Evolutionary conservation across 2,113 vertebrate species (phyloP), one percentile per base, ranked within the genome.

Genomic region (Pogonocichla stellata): DNA sequence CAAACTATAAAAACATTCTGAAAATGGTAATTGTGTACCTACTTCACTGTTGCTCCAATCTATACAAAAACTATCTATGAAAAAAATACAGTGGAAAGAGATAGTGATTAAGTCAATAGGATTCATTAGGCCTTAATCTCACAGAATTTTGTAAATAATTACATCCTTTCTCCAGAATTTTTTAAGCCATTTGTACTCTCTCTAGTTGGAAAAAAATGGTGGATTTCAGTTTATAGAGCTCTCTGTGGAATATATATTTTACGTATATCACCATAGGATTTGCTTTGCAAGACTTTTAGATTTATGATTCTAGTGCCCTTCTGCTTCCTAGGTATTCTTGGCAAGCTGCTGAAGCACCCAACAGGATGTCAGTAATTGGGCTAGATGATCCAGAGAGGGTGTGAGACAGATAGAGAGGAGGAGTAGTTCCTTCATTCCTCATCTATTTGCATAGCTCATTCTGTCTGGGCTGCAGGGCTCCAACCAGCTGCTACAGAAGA

Each of bases 341-440:
- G 82, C 92, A 94, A 83, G 56, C 73, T 70, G 34, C 43, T 93
- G 82, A 93, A 93, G 75, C 24, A 33, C 65, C 34, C 17, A 29
- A 80, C 82, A 73, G 48, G 33, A 56, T 94, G 90, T 58, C 95
- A 94, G 71, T 70, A 86, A 93, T 86, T 96, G 4, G 14, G 56
- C 74, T 90, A 77, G 85, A 89, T 83, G 71, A 94, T 95, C 50
- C 74, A 93, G 84, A 65, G 58, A 91, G 66, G 6, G 87, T 95
- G 90, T 72, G 87, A 95, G 96, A 97, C 95, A 96, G 87, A 95
- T 6, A 94, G 72, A 43, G 84, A 91, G 81, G 73, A 89, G 84
- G 67, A 94, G 85, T 34, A 75, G 71, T 31, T 90, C 85, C 79
- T 86, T 69, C 51, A 25, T 74, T 91, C 66, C 82, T 62, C 54